These are phyloP conservation scores for Drosophila aldrichi DNA, from an alignment of 2,888 invertebrate genomes.

Conservation along the genomic window DNA sequence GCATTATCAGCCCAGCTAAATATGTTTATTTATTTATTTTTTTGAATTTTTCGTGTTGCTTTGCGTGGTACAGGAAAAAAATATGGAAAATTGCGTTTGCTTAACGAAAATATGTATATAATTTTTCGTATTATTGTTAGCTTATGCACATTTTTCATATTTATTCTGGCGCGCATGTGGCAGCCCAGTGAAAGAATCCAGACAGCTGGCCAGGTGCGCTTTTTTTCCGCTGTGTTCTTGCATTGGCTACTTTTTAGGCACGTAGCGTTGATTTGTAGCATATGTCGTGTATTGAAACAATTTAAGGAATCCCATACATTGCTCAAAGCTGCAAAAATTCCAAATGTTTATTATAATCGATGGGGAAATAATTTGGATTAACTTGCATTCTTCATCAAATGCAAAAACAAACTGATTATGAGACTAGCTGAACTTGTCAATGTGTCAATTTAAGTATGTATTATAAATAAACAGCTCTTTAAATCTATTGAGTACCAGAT, in stretches of 20 bases:
- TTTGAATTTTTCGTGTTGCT: too few relatives aligned
- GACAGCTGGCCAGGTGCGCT: slow-evolving; percentile 48
- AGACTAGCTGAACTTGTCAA: too few relatives aligned
- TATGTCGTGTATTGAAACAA: slow-evolving; percentile 6
- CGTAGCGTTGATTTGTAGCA: slow-evolving; percentile 29
- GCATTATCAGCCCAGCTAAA: too few relatives aligned
- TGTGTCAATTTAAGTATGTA: too few relatives aligned
- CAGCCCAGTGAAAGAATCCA: slow-evolving; percentile 24
- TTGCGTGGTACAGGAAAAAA: too few relatives aligned
- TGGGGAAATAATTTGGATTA: not conserved
- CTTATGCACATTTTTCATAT: slow-evolving; percentile 54
- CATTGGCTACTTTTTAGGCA: slow-evolving; percentile 4
- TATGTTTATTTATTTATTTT: too few relatives aligned
- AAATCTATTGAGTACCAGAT: too few relatives aligned
- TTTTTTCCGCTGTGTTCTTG: not conserved
- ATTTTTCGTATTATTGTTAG: slow-evolving; percentile 59
- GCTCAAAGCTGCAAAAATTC: slow-evolving; percentile 5
- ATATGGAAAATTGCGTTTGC: slow-evolving; percentile 40
- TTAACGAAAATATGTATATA: slow-evolving; percentile 56
- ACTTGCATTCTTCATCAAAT: too few relatives aligned
- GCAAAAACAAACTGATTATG: too few relatives aligned
- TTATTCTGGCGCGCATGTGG: slow-evolving; percentile 36
- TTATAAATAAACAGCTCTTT: too few relatives aligned
- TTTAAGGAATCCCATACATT: slow-evolving; percentile 5
- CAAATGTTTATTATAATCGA: slow-evolving; percentile 13